Conservation (phyloP, 2,113 vertebrate genomes). For the Dicerorhinus sumatrensis region DNA sequence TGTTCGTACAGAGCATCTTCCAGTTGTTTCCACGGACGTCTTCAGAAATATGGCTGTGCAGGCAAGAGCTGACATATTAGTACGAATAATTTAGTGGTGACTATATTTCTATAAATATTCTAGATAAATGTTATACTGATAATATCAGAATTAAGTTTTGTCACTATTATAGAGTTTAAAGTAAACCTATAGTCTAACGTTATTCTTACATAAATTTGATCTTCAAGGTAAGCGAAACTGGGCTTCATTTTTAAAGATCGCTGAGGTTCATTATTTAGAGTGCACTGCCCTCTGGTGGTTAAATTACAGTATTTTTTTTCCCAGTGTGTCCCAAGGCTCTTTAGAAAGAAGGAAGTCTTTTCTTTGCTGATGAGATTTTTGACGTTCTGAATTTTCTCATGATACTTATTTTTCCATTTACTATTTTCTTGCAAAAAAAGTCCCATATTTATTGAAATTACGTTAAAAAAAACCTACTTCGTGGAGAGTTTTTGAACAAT, state of each 20-base stretch:
- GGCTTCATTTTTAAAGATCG: not conserved
- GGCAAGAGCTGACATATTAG: not conserved
- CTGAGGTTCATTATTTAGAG: conserved; percentile 1
- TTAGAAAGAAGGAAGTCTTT: not conserved
- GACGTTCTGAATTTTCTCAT: not conserved
- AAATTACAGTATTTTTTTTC: not conserved
- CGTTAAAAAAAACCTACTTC: not conserved
- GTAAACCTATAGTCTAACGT: not conserved
- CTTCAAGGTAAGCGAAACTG: not conserved
- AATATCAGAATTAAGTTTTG: not conserved
- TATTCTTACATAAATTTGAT: not conserved
- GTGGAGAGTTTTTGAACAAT: not conserved
- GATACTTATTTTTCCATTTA: not conserved
- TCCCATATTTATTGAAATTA: not conserved
- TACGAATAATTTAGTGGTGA: not conserved
- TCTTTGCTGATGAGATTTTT: not conserved
- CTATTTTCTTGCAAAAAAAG: not conserved
- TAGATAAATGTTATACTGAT: not conserved
- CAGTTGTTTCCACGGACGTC: not conserved
- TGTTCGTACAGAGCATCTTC: not conserved
- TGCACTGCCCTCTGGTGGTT: conserved; percentile 65
- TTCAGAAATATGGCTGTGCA: not conserved
- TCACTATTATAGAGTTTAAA: not conserved
- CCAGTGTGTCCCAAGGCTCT: not conserved
- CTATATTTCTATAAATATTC: not conserved